These are phyloP conservation scores for Furnarius figulus DNA, from an alignment of 2,113 vertebrate genomes.

Conservation along the genomic window DNA sequence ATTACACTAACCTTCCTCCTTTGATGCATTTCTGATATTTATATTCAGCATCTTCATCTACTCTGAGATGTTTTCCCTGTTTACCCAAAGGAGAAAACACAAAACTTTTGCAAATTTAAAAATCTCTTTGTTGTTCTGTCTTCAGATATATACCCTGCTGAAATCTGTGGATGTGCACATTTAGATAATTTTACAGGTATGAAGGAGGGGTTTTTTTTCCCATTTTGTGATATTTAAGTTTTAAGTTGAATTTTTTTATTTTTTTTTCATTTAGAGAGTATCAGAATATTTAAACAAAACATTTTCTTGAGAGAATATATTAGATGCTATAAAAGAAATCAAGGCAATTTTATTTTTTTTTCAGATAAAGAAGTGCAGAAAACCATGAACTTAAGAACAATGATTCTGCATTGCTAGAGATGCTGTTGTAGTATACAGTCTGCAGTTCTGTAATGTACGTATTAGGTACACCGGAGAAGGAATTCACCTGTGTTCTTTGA, in stretches of 20 bases:
- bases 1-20: background rate
- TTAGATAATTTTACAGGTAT: background rate
- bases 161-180: background rate
- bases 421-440: background rate
- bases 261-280: background rate
- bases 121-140: background rate
- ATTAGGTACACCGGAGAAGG: background rate
- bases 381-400: background rate
- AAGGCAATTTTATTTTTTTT: background rate
- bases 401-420: background rate
- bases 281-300: background rate
- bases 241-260: no score
- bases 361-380: background rate
- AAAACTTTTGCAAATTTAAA: background rate
- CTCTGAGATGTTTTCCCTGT: background rate
- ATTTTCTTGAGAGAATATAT: background rate
- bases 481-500: background rate
- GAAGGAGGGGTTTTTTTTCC: background rate
- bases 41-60: background rate
- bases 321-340: background rate
- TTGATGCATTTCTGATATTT: slow-evolving; percentile 20
- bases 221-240: accelerated
- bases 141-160: background rate
- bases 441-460: background rate
- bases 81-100: background rate